phyloP scores from a whole-genome alignment of 1,140 invertebrate genomes.

The Temnothorax curvispinosus region DNA sequence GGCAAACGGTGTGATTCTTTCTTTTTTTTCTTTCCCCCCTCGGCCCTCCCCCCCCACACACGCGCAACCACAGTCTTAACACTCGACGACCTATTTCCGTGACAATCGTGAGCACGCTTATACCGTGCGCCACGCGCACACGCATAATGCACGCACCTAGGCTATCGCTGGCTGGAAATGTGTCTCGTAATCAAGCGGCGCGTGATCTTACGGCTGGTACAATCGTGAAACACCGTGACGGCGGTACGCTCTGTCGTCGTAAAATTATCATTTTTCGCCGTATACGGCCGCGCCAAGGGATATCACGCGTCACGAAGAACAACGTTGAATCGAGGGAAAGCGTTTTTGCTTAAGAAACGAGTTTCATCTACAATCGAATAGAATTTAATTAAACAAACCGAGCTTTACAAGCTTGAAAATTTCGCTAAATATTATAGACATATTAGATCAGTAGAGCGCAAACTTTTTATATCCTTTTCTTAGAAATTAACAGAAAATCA shows the following conservation, averaged over 20 bases:
- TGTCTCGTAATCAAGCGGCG: constrained; percentile 55
- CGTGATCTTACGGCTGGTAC: constrained; percentile 35
- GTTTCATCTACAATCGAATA: neutral
- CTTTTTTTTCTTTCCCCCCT: constrained; percentile 21
- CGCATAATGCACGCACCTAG: constrained; percentile 41
- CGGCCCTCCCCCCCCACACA: neutral
- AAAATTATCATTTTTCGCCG: constrained; percentile 28
- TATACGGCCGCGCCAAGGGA: neutral
- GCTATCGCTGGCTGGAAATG: constrained; percentile 33
- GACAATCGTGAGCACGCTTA: constrained; percentile 62
- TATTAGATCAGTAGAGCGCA: too few relatives aligned
- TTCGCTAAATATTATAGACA: neutral
- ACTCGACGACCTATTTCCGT: constrained; percentile 66
- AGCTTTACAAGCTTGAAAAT: neutral
- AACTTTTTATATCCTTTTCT: neutral
- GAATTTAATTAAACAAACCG: neutral
- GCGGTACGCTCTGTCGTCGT: constrained; percentile 4
- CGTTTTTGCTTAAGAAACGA: constrained; percentile 19
- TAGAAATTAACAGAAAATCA: neutral
- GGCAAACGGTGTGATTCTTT: constrained; percentile 44
- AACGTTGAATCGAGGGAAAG: neutral
- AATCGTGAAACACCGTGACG: constrained; percentile 19
- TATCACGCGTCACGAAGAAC: neutral
- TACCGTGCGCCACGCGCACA: constrained; percentile 41
- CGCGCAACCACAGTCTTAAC: neutral